A percentile compares a stretch with the other conserved stretches of the same genome.
phyloP scores from a whole-genome alignment of 2,113 vertebrate species.

The Semnornis frantzii region DNA sequence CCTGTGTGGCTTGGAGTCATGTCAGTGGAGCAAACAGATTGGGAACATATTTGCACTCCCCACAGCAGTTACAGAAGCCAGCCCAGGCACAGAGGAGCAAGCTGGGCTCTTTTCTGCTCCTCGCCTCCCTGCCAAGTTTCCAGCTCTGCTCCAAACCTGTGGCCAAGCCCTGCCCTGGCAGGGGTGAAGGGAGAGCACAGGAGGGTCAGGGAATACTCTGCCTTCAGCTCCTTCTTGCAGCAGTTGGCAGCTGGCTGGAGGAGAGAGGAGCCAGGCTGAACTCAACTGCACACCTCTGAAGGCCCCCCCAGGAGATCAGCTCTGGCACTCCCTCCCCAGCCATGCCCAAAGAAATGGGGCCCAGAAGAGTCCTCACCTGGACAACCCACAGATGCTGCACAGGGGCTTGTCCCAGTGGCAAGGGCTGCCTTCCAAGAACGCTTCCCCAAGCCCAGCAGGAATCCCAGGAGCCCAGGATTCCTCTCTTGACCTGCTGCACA shows the following conservation, averaged over 20 bases:
- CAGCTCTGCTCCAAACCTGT: slow-evolving; percentile 33
- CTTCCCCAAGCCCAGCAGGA: background rate
- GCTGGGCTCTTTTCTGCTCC: slow-evolving; percentile 44
- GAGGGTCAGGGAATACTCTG: background rate
- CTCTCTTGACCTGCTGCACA: background rate
- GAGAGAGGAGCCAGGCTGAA: background rate
- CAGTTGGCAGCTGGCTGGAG: background rate
- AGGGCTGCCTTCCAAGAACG: background rate
- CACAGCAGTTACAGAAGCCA: slow-evolving; percentile 41
- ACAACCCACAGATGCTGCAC: background rate
- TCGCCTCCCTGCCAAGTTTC: background rate
- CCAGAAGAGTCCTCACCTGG: background rate
- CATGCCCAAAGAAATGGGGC: rapidly evolving
- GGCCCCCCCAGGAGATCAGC: background rate
- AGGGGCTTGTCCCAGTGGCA: background rate
- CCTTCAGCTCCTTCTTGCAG: background rate
- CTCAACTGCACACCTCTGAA: background rate
- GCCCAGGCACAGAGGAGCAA: slow-evolving; percentile 23
- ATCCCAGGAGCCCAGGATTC: background rate
- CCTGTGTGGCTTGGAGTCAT: slow-evolving; percentile 41
- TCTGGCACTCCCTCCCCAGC: background rate
- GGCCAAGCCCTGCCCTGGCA: background rate
- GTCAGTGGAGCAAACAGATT: slow-evolving; percentile 43
- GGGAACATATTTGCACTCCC: slow-evolving; percentile 59
- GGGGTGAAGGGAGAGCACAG: background rate